Evolutionary conservation across 2,113 vertebrate species (phyloP), one percentile per base, ranked within the genome.

Genomic region (Trachemys scripta): DNA sequence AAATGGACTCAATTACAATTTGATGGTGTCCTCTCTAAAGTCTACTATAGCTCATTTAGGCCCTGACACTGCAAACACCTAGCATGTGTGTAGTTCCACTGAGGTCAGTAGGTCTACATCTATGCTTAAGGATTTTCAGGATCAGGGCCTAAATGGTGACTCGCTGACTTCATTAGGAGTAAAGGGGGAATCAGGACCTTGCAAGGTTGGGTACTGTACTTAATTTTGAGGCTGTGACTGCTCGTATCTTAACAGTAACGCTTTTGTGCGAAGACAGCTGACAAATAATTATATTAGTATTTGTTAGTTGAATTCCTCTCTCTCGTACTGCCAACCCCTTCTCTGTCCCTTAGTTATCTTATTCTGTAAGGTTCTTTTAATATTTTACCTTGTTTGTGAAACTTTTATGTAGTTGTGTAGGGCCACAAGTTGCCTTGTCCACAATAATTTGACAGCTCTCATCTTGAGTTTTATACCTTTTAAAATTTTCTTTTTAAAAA

Each of bases 281-380:
- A 96, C 94, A 94, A 93, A 93, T 96, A 96, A 95, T 93, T 92
- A 92, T 91, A 84, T 79, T 57, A 87, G 4, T 97, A 93, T 95
- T 97, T 97, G 96, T 97, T 97, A 93, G 93, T 24, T 89, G 95
- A 97, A 96, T 97, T 97, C 93, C 96, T 97, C 96, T 97, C 89
- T 78, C 27, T 96, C 88, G 57, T 93, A 93, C 95, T 97, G 93
- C 95, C 94, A 90, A 87, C 87, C 90, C 53, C 89, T 82, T 95
- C 88, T 94, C 75, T 25, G 56, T 84, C 92, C 90, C 90, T 86
- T 49, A 80, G 27, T 59, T 75, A 19, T 24, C 11, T 85, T 87
- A 8, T 42, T 13, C 59, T 87, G 42, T 82, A n/a, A 27, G 45
- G 82, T 59, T 62, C 38, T 17, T 80, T 27, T 42, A 12, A 11